Percentiles rank a stretch among this genome's conserved stretches.
phyloP scores from a whole-genome alignment of 1,140 invertebrate genomes.

The Drosophila miranda region DNA sequence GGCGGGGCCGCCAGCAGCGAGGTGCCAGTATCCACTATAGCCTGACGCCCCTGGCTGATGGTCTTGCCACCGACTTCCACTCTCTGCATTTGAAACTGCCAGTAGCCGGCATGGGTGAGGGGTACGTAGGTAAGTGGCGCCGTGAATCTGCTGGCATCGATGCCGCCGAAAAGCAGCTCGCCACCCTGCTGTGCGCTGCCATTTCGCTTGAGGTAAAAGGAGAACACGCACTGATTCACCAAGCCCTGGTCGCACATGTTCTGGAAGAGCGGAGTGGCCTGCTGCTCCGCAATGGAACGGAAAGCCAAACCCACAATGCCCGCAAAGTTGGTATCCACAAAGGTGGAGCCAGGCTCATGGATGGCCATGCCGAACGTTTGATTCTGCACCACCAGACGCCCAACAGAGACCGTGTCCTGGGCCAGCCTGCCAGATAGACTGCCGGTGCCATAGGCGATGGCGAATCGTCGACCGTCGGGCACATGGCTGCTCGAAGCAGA shows the following conservation, averaged over 20 bases:
- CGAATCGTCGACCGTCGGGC: slow-evolving; percentile 33
- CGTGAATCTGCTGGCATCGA: slow-evolving; percentile 31
- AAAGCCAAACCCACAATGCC: slow-evolving; percentile 97
- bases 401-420: slow-evolving; percentile 75
- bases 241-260: slow-evolving; percentile 94
- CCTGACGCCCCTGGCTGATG: slow-evolving; percentile 83
- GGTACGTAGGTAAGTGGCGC: slow-evolving; percentile 50
- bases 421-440: slow-evolving; percentile 38
- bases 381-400: slow-evolving; percentile 86
- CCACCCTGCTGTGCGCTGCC: slow-evolving; percentile 36
- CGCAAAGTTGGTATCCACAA: slow-evolving; percentile 97
- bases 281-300: slow-evolving; percentile 92
- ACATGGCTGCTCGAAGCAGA: slow-evolving; percentile 32
- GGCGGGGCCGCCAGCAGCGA: slow-evolving; percentile 88
- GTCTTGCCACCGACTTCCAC: slow-evolving; percentile 23
- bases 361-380: slow-evolving; percentile 98
- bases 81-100: slow-evolving; percentile 55
- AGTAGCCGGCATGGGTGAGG: slow-evolving; percentile 48
- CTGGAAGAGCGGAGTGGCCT: slow-evolving; percentile 94
- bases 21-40: slow-evolving; percentile 90
- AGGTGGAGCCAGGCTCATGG: slow-evolving; percentile 93
- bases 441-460: slow-evolving; percentile 48
- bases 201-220: slow-evolving; percentile 93
- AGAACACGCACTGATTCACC: slow-evolving; percentile 91
- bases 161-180: slow-evolving; percentile 50